phyloP scores from a whole-genome alignment of 2,797 vertebrate genomes.

The Sarcoramphus papa region DNA sequence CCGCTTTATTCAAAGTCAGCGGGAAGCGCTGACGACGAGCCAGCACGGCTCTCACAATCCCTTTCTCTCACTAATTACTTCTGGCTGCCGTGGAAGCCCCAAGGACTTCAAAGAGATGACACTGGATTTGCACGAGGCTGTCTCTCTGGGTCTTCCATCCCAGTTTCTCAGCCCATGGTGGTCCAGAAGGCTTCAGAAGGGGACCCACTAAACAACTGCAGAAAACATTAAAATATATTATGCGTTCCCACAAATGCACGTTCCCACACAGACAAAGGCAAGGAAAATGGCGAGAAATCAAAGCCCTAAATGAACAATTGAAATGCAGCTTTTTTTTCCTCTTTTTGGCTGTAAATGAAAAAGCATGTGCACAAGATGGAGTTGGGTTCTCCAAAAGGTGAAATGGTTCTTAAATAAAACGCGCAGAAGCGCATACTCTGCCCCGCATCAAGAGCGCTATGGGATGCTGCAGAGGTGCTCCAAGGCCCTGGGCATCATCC shows the following conservation, averaged over 20 bases:
- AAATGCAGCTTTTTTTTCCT: not conserved
- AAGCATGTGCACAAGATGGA: not conserved
- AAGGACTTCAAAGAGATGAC: slow-evolving; percentile 28
- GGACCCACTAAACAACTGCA: not conserved
- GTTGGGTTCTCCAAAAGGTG: not conserved
- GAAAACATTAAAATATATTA: not conserved
- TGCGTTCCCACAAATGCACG: not conserved
- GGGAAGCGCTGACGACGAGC: not conserved
- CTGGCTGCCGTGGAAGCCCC: slow-evolving; percentile 36
- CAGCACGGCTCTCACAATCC: not conserved
- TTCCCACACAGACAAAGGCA: slow-evolving; percentile 43
- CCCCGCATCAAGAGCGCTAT: not conserved
- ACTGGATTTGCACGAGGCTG: not conserved
- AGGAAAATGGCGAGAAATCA: slow-evolving; percentile 20
- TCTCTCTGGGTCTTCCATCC: not conserved
- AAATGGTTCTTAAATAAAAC: not conserved
- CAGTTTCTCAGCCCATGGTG: not conserved
- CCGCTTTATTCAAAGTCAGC: not conserved
- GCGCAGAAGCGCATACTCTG: not conserved
- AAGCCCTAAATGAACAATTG: slow-evolving; percentile 7
- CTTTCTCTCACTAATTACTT: slow-evolving; percentile 30
- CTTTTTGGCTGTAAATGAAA: not conserved
- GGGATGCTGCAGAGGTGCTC: not conserved
- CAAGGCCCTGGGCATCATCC: not conserved
- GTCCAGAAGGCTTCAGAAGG: slow-evolving; percentile 3